A percentile compares a stretch with the other conserved stretches of the same genome.
Conservation (phyloP, 2,888 invertebrate genomes). For the Drosophila cognata region DNA sequence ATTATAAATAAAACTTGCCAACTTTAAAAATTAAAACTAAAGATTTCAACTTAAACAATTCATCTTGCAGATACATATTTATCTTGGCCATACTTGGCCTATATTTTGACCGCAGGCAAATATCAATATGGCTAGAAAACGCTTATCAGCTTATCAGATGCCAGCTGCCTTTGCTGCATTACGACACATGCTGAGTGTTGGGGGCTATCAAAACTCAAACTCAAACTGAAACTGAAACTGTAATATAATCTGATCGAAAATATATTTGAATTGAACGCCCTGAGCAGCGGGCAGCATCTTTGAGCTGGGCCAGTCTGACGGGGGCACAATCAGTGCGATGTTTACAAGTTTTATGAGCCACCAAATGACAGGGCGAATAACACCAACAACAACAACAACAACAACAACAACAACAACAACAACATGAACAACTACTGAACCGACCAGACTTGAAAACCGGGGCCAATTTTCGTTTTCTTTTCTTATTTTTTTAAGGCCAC, state of each 20-base stretch:
- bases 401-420: slow-evolving; percentile 42
- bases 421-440: slow-evolving; percentile 41
- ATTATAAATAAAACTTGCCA: background rate
- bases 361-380: slow-evolving; percentile 67
- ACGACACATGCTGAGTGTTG: slow-evolving; percentile 21
- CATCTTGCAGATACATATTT: background rate
- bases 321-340: slow-evolving; percentile 71
- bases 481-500: background rate
- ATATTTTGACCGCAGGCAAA: background rate
- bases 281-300: slow-evolving; percentile 18
- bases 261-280: slow-evolving; percentile 56
- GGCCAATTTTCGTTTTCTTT: slow-evolving; percentile 25
- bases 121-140: slow-evolving; percentile 18
- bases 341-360: slow-evolving; percentile 78
- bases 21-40: no score
- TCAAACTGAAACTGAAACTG: slow-evolving; percentile 33
- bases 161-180: slow-evolving; percentile 59
- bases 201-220: slow-evolving; percentile 36
- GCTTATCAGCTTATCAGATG: slow-evolving; percentile 60
- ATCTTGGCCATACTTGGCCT: background rate
- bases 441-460: slow-evolving; percentile 21
- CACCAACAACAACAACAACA: slow-evolving; percentile 42
- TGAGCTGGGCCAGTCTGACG: slow-evolving; percentile 25
- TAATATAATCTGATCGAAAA: slow-evolving; percentile 58
- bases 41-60: background rate